These are phyloP conservation scores for Mya arenaria DNA, from an alignment of 1,140 invertebrate genomes.

Conservation along the genomic window DNA sequence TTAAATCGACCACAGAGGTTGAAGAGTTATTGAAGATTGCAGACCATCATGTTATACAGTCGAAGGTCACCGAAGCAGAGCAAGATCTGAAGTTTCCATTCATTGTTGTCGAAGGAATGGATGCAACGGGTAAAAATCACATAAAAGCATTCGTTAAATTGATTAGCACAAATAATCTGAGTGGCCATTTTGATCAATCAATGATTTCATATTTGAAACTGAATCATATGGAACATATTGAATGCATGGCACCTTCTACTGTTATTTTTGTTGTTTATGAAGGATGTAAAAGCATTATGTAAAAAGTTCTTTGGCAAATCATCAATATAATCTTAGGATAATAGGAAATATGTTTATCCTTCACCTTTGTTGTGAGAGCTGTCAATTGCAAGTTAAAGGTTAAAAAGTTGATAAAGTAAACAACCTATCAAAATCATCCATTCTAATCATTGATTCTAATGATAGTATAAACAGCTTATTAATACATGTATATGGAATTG, in stretches of 20 bases:
- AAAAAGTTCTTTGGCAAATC: background rate
- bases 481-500: no score
- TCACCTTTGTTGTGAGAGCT: no score
- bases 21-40: slow-evolving; percentile 59
- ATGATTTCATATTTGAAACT: background rate
- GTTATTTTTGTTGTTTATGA: background rate
- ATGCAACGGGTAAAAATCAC: slow-evolving; percentile 67
- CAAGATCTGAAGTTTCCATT: slow-evolving; percentile 65
- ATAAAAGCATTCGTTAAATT: background rate
- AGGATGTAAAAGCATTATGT: background rate
- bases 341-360: no score
- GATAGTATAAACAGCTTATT: no score
- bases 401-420: no score
- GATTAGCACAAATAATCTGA: background rate
- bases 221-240: background rate
- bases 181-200: background rate
- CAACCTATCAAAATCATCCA: no score
- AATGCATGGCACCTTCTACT: background rate
- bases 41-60: slow-evolving; percentile 37
- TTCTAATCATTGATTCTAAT: no score
- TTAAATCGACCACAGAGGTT: slow-evolving; percentile 60
- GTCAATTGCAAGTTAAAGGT: no score
- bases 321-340: no score
- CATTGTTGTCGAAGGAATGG: slow-evolving; percentile 73
- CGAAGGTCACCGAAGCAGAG: slow-evolving; percentile 31